These are phyloP conservation scores for Magallana angulata DNA, from an alignment of 1,140 invertebrate genomes.

Conservation along the genomic window DNA sequence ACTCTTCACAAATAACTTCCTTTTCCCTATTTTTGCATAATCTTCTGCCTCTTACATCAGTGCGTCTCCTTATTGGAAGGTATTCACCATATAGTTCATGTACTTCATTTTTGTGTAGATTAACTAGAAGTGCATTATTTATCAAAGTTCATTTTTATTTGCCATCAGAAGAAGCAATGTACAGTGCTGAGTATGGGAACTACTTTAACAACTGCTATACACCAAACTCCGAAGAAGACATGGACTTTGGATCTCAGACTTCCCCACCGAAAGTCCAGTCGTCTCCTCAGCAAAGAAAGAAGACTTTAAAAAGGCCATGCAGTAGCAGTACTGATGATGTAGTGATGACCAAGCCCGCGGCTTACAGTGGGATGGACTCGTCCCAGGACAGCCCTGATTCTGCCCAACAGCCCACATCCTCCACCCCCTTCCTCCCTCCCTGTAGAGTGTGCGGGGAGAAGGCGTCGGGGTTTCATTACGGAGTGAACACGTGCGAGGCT, in stretches of 20 bases:
- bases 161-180: not conserved
- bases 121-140: no score
- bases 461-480: constrained; percentile 81
- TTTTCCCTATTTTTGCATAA: not conserved
- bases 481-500: constrained; percentile 81
- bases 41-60: not conserved
- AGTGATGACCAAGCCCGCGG: not conserved
- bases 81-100: not conserved
- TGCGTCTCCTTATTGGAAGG: not conserved
- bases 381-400: not conserved
- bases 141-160: not conserved
- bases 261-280: not conserved
- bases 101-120: no score
- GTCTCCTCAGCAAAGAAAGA: not conserved
- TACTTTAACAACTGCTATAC: not conserved
- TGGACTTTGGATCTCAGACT: not conserved
- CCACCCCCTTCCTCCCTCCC: constrained; percentile 63
- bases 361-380: not conserved
- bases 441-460: constrained; percentile 81
- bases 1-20: not conserved
- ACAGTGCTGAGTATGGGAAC: constrained; percentile 6
- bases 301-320: not conserved
- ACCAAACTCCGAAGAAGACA: not conserved
- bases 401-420: not conserved
- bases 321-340: constrained; percentile 17